These are phyloP conservation scores for Drosophila kurseongensis DNA, from an alignment of 1,140 invertebrate genomes.

Conservation along the genomic window DNA sequence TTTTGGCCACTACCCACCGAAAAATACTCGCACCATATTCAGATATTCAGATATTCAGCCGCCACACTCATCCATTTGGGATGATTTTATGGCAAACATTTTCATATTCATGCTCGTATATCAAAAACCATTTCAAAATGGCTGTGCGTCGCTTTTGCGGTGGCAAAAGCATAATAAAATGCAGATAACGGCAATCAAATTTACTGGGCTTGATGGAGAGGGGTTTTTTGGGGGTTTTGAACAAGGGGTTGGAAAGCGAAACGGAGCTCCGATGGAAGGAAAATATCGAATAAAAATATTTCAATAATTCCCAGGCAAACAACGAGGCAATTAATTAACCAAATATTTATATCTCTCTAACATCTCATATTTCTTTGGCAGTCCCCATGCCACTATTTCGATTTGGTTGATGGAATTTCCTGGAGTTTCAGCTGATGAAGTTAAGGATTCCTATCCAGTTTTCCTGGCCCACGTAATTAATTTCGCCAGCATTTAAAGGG, in stretches of 20 bases:
- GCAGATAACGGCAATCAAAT: conserved; percentile 79
- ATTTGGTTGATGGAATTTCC: conserved; percentile 20
- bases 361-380: conserved; percentile 9
- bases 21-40: conserved; percentile 36
- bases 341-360: conserved; percentile 42
- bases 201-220: conserved; percentile 20
- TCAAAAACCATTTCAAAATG: conserved; percentile 74
- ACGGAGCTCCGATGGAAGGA: conserved; percentile 5
- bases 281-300: conserved; percentile 60
- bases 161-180: conserved; percentile 76
- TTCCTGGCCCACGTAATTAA: conserved; percentile 32
- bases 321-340: conserved; percentile 56
- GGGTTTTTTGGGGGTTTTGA: neutral
- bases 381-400: conserved; percentile 3
- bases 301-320: conserved; percentile 50
- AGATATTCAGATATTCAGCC: conserved; percentile 54
- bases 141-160: conserved; percentile 55
- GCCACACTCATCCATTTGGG: conserved; percentile 56
- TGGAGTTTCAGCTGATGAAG: neutral
- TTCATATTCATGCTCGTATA: conserved; percentile 67
- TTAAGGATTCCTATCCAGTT: conserved; percentile 24
- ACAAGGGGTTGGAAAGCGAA: neutral
- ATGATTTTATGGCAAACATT: conserved; percentile 68
- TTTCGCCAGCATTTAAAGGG: conserved; percentile 43
- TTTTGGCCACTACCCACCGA: conserved; percentile 8